A percentile compares a stretch with the other conserved stretches of the same genome.
Conservation (phyloP, 2,888 invertebrate genomes). For the Heliconius charithonia region DNA sequence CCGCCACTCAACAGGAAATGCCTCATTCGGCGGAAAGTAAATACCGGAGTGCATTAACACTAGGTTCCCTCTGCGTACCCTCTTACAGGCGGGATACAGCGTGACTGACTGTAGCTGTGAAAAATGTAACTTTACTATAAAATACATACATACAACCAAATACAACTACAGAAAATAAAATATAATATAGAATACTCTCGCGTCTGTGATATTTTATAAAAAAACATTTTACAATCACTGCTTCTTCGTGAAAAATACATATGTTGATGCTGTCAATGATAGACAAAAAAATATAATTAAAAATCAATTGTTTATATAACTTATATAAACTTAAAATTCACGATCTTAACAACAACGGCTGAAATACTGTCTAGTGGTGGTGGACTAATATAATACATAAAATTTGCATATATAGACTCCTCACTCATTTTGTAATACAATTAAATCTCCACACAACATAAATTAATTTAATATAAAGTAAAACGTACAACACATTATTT, state of each 20-base stretch:
- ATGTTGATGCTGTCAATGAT: too few relatives aligned
- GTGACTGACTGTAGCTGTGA: too few relatives aligned
- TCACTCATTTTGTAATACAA: slow-evolving; percentile 27
- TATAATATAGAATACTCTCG: neutral
- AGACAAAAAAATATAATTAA: neutral
- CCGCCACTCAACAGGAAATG: too few relatives aligned
- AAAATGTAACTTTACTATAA: neutral
- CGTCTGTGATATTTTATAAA: neutral
- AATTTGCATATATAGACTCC: slow-evolving; percentile 27
- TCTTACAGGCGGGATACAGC: too few relatives aligned
- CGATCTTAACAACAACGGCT: neutral
- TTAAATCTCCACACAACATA: slow-evolving; percentile 4
- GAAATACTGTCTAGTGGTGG: neutral
- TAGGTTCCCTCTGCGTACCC: too few relatives aligned
- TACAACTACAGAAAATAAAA: neutral
- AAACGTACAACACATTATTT: too few relatives aligned
- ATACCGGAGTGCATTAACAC: too few relatives aligned
- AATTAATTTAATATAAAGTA: neutral
- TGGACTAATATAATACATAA: slow-evolving; percentile 24
- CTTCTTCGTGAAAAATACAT: neutral
- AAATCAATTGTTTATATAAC: neutral
- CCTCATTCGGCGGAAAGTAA: too few relatives aligned
- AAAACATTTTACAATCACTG: neutral
- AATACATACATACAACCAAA: neutral
- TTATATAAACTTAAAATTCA: neutral